These are phyloP conservation scores for Caenorhabditis drosophilae DNA, from an alignment of 2,888 invertebrate species.

Conservation along the genomic window DNA sequence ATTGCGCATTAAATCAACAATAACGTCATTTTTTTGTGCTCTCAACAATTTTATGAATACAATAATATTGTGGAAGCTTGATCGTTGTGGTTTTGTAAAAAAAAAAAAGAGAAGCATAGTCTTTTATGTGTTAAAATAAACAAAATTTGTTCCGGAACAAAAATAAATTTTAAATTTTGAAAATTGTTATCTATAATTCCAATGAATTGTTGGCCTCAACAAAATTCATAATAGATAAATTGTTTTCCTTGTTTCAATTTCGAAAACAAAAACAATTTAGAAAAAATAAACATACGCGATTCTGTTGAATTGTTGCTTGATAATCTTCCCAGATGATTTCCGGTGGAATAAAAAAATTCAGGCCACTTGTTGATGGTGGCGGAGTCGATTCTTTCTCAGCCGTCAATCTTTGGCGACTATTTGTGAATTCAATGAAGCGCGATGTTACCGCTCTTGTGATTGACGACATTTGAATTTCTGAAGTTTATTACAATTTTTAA, in stretches of 20 bases:
- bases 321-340: constrained; percentile 43
- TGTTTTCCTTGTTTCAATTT: background rate
- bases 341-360: constrained; percentile 37
- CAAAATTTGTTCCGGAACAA: too few species aligned
- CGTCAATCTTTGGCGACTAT: constrained; percentile 29
- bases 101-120: too few species aligned
- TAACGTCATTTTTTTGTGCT: constrained; percentile 26
- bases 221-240: too few species aligned
- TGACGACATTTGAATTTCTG: constrained; percentile 36
- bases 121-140: too few species aligned
- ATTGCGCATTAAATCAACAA: constrained; percentile 27
- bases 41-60: constrained; percentile 17
- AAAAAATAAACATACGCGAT: background rate
- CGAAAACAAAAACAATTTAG: background rate
- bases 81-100: too few species aligned
- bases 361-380: constrained; percentile 19
- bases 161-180: too few species aligned
- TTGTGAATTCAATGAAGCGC: constrained; percentile 28
- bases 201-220: too few species aligned
- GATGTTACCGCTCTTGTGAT: constrained; percentile 40
- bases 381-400: constrained; percentile 23
- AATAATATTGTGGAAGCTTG: constrained; percentile 1
- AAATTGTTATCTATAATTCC: too few species aligned
- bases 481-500: too few species aligned
- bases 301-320: constrained; percentile 15